Conservation (phyloP, 35 echinoderm and acorn worm species). For the Chiridota heheva region DNA sequence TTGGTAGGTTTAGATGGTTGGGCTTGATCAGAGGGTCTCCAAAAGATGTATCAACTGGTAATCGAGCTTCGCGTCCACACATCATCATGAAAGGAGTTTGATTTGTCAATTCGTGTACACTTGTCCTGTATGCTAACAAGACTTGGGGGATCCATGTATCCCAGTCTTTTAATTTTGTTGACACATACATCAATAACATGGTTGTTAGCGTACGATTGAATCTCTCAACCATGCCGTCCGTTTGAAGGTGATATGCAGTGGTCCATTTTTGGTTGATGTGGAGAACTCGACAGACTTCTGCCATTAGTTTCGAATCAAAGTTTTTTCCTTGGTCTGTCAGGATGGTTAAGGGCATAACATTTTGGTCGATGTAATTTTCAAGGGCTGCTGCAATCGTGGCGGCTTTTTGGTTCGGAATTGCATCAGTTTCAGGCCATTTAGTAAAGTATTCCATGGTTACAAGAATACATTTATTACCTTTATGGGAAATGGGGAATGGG, state of each 20-base stretch:
- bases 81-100: neutral
- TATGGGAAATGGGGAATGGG: conserved; percentile 18
- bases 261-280: conserved; percentile 24
- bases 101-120: neutral
- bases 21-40: too few species aligned
- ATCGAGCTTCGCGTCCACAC: neutral
- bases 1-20: too few species aligned
- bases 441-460: conserved; percentile 49
- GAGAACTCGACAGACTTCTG: conserved; percentile 25
- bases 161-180: neutral
- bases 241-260: conserved; percentile 53
- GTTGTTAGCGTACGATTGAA: conserved; percentile 43
- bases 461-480: conserved; percentile 36
- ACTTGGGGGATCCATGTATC: neutral
- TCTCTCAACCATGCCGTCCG: conserved; percentile 44
- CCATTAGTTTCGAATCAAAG: conserved; percentile 43
- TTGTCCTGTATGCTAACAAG: neutral
- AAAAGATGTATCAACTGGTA: too few species aligned
- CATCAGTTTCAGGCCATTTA: conserved; percentile 49
- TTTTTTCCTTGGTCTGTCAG: conserved; percentile 64
- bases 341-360: conserved; percentile 45
- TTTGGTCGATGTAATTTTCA: conserved; percentile 54
- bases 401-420: conserved; percentile 49
- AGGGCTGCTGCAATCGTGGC: conserved; percentile 51
- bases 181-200: conserved; percentile 35